phyloP scores from a whole-genome alignment of 1,140 invertebrate genomes.

The Drosophila pallidifrons region DNA sequence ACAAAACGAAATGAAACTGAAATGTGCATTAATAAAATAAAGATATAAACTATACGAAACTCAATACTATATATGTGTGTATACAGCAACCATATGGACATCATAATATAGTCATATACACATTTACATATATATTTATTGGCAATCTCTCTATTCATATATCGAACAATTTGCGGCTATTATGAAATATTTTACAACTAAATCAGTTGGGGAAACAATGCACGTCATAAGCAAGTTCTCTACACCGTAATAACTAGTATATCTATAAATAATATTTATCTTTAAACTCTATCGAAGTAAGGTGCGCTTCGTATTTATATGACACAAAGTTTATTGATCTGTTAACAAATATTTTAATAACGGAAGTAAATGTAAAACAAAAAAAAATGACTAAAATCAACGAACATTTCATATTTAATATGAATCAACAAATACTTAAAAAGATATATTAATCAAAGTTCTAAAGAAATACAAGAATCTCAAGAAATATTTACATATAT shows the following conservation, averaged over 20 bases:
- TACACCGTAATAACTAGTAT: slow-evolving; percentile 1
- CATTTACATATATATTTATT: background rate
- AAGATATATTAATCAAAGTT: too few relatives aligned
- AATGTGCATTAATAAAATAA: slow-evolving; percentile 55
- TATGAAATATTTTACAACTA: background rate
- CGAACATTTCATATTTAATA: too few relatives aligned
- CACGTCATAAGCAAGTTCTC: background rate
- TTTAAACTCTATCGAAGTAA: too few relatives aligned
- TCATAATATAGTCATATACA: background rate
- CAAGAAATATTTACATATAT: too few relatives aligned
- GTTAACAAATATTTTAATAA: too few relatives aligned
- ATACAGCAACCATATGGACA: slow-evolving; percentile 7
- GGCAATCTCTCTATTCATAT: background rate
- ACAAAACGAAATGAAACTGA: slow-evolving; percentile 65
- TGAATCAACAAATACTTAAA: too few relatives aligned
- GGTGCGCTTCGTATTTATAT: too few relatives aligned
- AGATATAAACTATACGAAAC: slow-evolving; percentile 12
- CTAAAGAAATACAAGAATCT: too few relatives aligned
- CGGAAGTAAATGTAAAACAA: too few relatives aligned
- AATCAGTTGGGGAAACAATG: background rate
- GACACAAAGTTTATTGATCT: too few relatives aligned
- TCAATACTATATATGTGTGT: slow-evolving; percentile 19
- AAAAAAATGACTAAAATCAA: too few relatives aligned
- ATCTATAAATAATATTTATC: too few relatives aligned
- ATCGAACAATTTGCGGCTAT: slow-evolving; percentile 14